Conservation (phyloP, 2,113 vertebrate species). For the Nipponia nippon region DNA sequence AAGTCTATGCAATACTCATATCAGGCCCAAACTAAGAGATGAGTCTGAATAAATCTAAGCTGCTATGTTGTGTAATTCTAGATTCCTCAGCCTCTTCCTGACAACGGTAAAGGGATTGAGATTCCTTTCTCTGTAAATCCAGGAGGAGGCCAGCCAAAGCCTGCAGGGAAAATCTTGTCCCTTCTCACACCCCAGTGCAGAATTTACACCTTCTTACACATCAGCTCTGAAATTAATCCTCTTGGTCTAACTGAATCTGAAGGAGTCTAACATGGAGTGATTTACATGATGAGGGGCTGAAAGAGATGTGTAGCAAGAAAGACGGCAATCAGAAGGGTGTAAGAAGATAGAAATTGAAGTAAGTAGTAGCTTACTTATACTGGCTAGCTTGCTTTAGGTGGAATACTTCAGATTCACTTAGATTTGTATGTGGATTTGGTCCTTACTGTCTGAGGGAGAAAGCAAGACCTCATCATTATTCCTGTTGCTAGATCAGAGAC, state of each 20-base stretch:
- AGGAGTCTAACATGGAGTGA: neutral
- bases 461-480: neutral
- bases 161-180: neutral
- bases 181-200: neutral
- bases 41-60: neutral
- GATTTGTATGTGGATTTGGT: neutral
- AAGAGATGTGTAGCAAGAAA: neutral
- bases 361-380: neutral
- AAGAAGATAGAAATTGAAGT: neutral
- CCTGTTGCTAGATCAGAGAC: neutral
- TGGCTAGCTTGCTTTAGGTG: neutral
- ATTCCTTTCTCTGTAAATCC: neutral
- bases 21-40: neutral
- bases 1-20: neutral
- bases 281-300: neutral
- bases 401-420: neutral
- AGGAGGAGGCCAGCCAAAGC: neutral
- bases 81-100: neutral
- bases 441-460: neutral
- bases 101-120: neutral
- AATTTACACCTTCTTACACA: neutral
- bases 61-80: neutral
- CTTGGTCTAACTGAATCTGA: neutral
- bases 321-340: neutral
- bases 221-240: neutral